Evolutionary conservation across 2,113 vertebrate genomes (phyloP).

Genomic region (Pholis gunnellus): DNA sequence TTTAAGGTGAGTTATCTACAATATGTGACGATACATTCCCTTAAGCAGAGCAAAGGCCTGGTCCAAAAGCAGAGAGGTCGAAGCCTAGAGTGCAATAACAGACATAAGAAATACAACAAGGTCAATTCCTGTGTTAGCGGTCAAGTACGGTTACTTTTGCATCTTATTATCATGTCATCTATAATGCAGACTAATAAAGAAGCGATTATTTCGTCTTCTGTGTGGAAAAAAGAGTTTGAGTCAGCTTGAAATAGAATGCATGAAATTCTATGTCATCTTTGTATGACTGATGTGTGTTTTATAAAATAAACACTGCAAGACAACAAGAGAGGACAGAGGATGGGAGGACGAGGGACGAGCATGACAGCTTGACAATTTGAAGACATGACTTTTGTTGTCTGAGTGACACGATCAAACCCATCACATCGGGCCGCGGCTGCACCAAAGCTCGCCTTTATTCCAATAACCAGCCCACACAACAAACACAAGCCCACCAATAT

Average conservation of each 20-base stretch:
- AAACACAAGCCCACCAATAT: not conserved
- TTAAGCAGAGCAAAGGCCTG: too few relatives aligned
- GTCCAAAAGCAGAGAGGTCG: too few relatives aligned
- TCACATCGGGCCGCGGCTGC: not conserved
- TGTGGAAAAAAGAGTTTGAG: not conserved
- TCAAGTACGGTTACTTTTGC: not conserved
- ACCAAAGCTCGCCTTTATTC: not conserved
- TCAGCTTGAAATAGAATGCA: not conserved
- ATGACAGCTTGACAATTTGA: not conserved
- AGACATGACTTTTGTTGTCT: not conserved
- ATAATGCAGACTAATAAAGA: not conserved
- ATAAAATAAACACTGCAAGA: not conserved
- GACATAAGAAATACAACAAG: too few relatives aligned
- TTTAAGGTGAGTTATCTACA: too few relatives aligned
- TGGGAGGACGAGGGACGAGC: not conserved
- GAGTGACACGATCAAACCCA: not conserved
- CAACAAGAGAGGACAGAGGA: not conserved
- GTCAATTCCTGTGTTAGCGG: not conserved
- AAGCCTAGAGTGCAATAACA: too few relatives aligned
- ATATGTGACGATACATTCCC: too few relatives aligned
- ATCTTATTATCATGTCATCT: not conserved
- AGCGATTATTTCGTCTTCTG: not conserved
- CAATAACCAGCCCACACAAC: not conserved
- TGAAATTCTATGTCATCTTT: not conserved
- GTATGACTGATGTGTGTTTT: not conserved